Evolutionary conservation across 1,140 invertebrate species (phyloP), one percentile per base, ranked within the genome.

Genomic region (Meloidogyne hapla): DNA sequence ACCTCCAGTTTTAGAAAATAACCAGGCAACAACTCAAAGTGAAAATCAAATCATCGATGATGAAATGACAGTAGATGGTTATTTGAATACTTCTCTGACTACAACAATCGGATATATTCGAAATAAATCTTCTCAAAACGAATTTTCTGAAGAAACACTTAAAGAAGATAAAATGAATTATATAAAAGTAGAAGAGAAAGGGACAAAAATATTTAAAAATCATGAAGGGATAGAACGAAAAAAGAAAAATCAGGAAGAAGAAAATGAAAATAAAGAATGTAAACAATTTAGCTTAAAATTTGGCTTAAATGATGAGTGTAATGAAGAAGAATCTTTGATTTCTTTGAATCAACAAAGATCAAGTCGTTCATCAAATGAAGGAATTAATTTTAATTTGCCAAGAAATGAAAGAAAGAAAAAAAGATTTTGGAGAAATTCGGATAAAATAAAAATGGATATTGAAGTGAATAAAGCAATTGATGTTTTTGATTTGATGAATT

Each of bases 391-490:
- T 15, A 13, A 63, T n/a, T 26, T 26, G 5, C 5, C 33, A 6
- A 1, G 21, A 18, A 38, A 21, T 18, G 18, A 42, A 42, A 6
- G 21, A 23, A 67, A 67, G 13, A 18, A 42, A 38, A 18, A 8
- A 67, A 25, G 4, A 67, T 67, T 33, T 38, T 15, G 10, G 64
- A 1, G 15, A 15, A 38, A 28, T 65, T 21, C 18, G 13, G 21
- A 33, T 18, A 21, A 33, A 12, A 2, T 33, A 65, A 65, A 26
- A 38, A 42, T 67, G 21, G 65, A 67, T 42, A 67, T 67, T 67
- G 65, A 67, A 33, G 65, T 67, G n/a, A 67, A 42, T 42, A 33
- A 67, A 33, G 65, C 65, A 42, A 42, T 67, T 67, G 65, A 67
- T 42, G 65, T 67, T 18, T 42, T 67, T 42, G 65, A 67, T 42